Percentiles rank a stretch among this genome's conserved stretches.
Conservation (phyloP, 2,113 vertebrate genomes). For the Zingel zingel region DNA sequence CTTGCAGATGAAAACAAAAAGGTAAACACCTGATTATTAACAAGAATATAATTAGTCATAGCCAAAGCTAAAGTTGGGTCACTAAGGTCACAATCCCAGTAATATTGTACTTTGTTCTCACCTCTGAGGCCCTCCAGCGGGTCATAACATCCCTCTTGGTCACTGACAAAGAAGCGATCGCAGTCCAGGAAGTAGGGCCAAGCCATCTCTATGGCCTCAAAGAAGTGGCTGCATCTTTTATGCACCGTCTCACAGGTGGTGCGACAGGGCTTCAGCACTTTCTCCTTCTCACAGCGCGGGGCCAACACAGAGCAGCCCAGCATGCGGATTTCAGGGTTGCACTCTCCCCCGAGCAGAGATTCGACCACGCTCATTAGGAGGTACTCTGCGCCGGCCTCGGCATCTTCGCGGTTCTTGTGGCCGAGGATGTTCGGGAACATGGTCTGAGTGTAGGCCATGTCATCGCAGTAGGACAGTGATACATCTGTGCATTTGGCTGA, state of each 20-base stretch:
- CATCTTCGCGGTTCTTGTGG: conserved; percentile 85
- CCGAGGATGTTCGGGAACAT: conserved; percentile 90
- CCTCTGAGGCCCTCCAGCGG: conserved; percentile 89
- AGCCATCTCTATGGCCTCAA: conserved; percentile 93
- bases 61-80: background rate
- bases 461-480: conserved; percentile 88
- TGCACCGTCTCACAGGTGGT: conserved; percentile 85
- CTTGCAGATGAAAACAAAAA: background rate
- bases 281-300: conserved; percentile 86
- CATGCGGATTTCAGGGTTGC: conserved; percentile 90
- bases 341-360: conserved; percentile 90
- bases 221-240: conserved; percentile 86
- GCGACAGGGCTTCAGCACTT: conserved; percentile 87
- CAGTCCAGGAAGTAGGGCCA: conserved; percentile 99
- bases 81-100: background rate
- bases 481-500: conserved; percentile 89
- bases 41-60: background rate
- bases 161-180: conserved; percentile 87
- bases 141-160: conserved; percentile 91
- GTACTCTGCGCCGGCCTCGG: conserved; percentile 90
- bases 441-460: conserved; percentile 87
- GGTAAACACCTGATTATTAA: background rate
- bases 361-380: conserved; percentile 90
- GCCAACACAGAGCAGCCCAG: conserved; percentile 92
- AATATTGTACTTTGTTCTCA: conserved; percentile 60